phyloP scores from a whole-genome alignment of 2,113 vertebrate species.

The Myrmecophaga tridactyla region DNA sequence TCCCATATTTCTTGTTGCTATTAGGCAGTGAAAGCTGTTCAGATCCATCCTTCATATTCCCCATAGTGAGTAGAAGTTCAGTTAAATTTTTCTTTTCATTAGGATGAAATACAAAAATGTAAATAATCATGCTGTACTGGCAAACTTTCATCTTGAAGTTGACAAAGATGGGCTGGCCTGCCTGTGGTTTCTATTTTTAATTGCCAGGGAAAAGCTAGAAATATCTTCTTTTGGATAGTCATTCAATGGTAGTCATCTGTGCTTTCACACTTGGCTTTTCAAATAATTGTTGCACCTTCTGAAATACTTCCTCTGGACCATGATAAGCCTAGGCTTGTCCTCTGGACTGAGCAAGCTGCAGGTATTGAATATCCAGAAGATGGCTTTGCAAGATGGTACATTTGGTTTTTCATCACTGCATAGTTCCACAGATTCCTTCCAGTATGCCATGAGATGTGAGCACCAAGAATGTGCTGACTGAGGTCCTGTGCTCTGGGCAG shows the following conservation, averaged over 20 bases:
- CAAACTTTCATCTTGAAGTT: no score
- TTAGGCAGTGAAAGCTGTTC: background rate
- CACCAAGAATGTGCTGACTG: slow-evolving; percentile 88
- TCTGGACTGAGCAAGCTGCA: slow-evolving; percentile 77
- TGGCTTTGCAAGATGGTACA: slow-evolving; percentile 74
- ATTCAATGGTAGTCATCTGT: background rate
- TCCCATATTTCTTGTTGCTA: background rate
- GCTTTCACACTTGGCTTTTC: background rate
- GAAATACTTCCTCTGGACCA: slow-evolving; percentile 72
- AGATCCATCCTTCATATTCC: no score
- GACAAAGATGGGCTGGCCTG: no score
- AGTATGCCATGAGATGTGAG: slow-evolving; percentile 88
- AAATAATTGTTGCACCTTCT: background rate
- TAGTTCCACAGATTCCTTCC: slow-evolving; percentile 77
- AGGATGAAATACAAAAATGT: no score
- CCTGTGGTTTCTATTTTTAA: background rate
- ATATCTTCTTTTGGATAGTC: background rate
- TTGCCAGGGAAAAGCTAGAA: background rate
- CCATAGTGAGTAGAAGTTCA: background rate
- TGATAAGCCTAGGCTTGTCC: slow-evolving; percentile 88
- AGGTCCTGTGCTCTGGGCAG: slow-evolving; percentile 76
- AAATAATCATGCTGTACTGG: no score
- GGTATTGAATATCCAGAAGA: slow-evolving; percentile 83
- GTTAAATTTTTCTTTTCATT: no score
- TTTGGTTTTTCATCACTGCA: slow-evolving; percentile 23